A percentile compares a stretch with the other conserved stretches of the same genome.
phyloP scores from a whole-genome alignment of 2,113 vertebrate genomes.

The Neogobius melanostomus region DNA sequence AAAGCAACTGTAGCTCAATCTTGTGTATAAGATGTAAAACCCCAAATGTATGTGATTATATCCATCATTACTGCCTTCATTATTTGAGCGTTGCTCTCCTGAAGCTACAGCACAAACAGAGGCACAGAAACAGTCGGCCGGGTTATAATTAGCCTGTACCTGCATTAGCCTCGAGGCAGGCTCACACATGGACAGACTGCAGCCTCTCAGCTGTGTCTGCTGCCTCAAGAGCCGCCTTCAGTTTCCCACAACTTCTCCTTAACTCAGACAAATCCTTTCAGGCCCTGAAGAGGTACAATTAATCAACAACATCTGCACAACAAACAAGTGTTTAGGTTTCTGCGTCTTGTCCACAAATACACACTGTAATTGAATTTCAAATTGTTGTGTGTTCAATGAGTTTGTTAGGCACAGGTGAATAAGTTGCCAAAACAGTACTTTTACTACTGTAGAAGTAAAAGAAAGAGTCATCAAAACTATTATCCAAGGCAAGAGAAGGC shows the following conservation, averaged over 20 bases:
- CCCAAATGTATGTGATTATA: slow-evolving; percentile 32
- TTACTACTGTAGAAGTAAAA: too few species aligned
- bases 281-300: slow-evolving; percentile 39
- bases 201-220: slow-evolving; percentile 36
- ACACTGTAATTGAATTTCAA: not conserved
- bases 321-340: slow-evolving; percentile 17
- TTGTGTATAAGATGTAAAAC: slow-evolving; percentile 13
- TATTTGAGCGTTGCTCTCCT: slow-evolving; percentile 46
- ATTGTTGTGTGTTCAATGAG: not conserved
- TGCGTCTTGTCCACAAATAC: not conserved
- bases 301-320: slow-evolving; percentile 27
- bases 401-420: too few species aligned
- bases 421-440: too few species aligned
- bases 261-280: slow-evolving; percentile 47
- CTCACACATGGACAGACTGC: slow-evolving; percentile 42
- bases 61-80: slow-evolving; percentile 29
- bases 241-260: slow-evolving; percentile 45
- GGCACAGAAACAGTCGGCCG: slow-evolving; percentile 31
- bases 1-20: not conserved
- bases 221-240: slow-evolving; percentile 51
- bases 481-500: too few species aligned
- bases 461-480: too few species aligned
- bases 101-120: slow-evolving; percentile 18
- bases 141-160: slow-evolving; percentile 48
- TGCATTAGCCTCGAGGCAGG: slow-evolving; percentile 49